Evolutionary conservation across 2,113 vertebrate species (phyloP), one percentile per base, ranked within the genome.

Genomic region (Vanacampus margaritifer): DNA sequence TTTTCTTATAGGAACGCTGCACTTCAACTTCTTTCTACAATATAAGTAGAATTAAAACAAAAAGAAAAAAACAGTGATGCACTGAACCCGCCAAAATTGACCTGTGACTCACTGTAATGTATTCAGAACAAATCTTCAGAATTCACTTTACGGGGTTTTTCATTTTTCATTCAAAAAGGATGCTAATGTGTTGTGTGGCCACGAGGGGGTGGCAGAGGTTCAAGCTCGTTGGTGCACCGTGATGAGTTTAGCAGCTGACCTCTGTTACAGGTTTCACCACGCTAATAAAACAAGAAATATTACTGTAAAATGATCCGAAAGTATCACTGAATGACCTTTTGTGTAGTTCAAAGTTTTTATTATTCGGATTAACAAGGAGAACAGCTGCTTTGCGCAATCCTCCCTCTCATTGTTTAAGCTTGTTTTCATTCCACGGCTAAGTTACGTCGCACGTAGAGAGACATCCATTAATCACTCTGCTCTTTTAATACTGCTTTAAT

Each of bases 191-290:
- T 35, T 23, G 0, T 59, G 6, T 10, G 10, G 13, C 74, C 85
- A 81, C 59, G 54, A 83, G 85, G 65, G 79, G 65, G 83, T 3
- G 59, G 39, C 65, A 72, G 50, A 82, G 68, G 12, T 19, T 61
- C 41, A 57, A 6, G 5, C 14, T 71, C 21, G 64, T 11, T 14
- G 3, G 3, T 23, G 45, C 6, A 39, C 6, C 16, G 41, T 54
- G 54, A 5, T 35, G 36, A 63, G 16, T 60, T 60, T 23, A 48
- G 32, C 39, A 58, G 71, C 67, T 67, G 54, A 69, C 45, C 39
- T 36, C 54, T 16, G 67, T 39, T 32, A n/a, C 65, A 51, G 35
- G 17, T 75, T 50, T 21, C 23, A 72, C 9, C 6, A 5, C 16
- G 12, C 3, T 23, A 56, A 57, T 26, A 66, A 59, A 59, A 63